Evolutionary conservation across 2,797 vertebrate species (phyloP), one percentile per base, ranked within the genome.

Genomic region (Odontamblyopus lacepedii): DNA sequence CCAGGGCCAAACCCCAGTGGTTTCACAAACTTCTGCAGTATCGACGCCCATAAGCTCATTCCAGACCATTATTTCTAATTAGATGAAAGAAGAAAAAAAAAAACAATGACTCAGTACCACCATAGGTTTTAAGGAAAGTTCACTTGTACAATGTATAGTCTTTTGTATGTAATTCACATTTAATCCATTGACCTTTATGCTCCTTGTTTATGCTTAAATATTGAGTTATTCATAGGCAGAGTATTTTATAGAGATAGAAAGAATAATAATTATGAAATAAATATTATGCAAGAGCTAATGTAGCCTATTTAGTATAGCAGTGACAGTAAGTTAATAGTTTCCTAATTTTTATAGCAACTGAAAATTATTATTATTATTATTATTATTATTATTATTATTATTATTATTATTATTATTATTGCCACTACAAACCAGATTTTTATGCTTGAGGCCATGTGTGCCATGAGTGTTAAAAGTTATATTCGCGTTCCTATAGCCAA

Each of bases 1-100:
- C 6, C 3, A 1, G 71, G 80, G 91, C 92, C 91, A 93, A 92
- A 90, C 83, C 87, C 75, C 76, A 72, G 81, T 85, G 83, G 81
- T 88, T 92, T 83, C 86, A 86, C 88, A 90, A 70, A 80, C 79
- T 85, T 78, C 80, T 85, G 81, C 78, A 82, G 76, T 81, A 72
- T 51, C 75, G 75, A 88, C 60, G 76, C 77, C 85, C 90, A 87
- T 83, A 87, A 89, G 81, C 77, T 30, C 66, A 48, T 77, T 93
- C 88, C 88, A 91, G 90, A 89, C 84, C 85, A 88, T 91, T 92
- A 91, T 80, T 89, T 91, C 83, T 83, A 90, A 90, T 84, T 86
- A 80, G 82, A 88, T 82, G 87, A 89, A 19, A 8, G 12, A 26
- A 26, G 12, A 35, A 35, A 35, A 1, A 35, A 5, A 32, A 32